A percentile compares a stretch with the other conserved stretches of the same genome.
Evolutionary conservation across 2,113 vertebrate species (phyloP).

Genomic region (Oceanites oceanicus): DNA sequence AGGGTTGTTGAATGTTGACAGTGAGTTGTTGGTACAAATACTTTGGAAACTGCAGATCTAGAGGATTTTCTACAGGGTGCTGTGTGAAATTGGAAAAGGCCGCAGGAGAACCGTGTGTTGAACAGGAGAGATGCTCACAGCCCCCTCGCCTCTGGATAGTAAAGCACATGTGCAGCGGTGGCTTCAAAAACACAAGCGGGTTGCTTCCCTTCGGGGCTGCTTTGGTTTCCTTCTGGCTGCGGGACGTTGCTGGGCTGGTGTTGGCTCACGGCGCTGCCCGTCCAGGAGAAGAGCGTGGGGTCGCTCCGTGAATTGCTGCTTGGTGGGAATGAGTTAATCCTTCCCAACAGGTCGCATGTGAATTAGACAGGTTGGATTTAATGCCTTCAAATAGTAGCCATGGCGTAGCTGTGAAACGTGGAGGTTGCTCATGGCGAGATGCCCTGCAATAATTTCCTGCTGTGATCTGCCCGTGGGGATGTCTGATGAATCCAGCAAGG

Average conservation of each 20-base stretch:
- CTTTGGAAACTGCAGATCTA: background rate
- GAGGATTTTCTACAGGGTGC: background rate
- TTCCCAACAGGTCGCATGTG: fast-evolving
- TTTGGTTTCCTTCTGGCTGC: background rate
- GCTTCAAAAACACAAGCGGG: background rate
- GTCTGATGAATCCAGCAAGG: background rate
- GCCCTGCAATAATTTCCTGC: background rate
- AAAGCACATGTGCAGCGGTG: background rate
- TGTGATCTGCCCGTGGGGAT: background rate
- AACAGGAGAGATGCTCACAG: background rate
- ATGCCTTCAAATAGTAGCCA: background rate
- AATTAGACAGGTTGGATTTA: background rate
- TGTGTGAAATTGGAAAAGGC: background rate
- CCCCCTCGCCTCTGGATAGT: fast-evolving
- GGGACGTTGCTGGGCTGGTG: fast-evolving
- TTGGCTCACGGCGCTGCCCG: fast-evolving
- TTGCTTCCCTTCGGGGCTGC: background rate
- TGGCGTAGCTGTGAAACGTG: background rate
- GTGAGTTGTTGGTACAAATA: background rate
- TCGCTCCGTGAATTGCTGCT: fast-evolving
- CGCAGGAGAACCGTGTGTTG: fast-evolving
- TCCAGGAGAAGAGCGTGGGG: background rate
- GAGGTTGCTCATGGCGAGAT: background rate
- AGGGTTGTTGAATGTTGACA: background rate
- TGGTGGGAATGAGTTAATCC: background rate